These are phyloP conservation scores for Epistrophella euchroma DNA, from an alignment of 2,888 invertebrate species.

Conservation along the genomic window DNA sequence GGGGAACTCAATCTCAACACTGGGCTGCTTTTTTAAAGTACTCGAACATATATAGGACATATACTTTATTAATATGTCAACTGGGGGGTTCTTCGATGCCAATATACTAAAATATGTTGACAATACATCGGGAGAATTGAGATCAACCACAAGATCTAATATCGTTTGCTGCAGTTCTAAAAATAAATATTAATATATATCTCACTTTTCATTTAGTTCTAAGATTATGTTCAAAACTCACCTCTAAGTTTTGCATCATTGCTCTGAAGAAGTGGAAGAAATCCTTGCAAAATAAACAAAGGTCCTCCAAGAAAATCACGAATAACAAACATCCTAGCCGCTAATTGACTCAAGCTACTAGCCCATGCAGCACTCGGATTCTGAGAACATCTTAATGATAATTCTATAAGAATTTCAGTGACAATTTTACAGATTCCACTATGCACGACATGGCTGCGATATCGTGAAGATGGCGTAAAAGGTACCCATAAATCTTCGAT, in stretches of 20 bases:
- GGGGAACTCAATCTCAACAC: constrained; percentile 82
- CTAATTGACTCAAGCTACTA: constrained; percentile 81
- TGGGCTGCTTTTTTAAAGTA: constrained; percentile 80
- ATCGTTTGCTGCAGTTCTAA: constrained; percentile 88
- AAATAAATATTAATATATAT: not conserved
- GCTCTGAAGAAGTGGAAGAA: constrained; percentile 80
- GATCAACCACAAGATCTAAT: constrained; percentile 86
- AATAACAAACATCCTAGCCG: constrained; percentile 82
- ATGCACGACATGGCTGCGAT: constrained; percentile 82
- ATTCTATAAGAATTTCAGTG: constrained; percentile 82
- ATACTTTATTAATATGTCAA: constrained; percentile 85
- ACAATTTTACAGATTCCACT: constrained; percentile 82
- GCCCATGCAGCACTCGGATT: constrained; percentile 81
- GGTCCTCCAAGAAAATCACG: constrained; percentile 83
- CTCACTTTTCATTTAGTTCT: too few species aligned
- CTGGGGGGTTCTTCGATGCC: constrained; percentile 85
- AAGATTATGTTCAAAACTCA: constrained; percentile 43
- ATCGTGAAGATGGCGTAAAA: constrained; percentile 82
- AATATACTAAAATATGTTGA: constrained; percentile 86
- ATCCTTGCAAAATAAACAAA: constrained; percentile 82
- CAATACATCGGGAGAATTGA: constrained; percentile 84
- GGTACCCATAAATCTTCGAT: constrained; percentile 80
- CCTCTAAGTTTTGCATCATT: constrained; percentile 80
- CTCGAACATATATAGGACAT: constrained; percentile 83
- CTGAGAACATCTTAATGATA: constrained; percentile 80